These are phyloP conservation scores for Forbesichthys papilliferus DNA, from an alignment of 2,113 vertebrate species.

Conservation along the genomic window DNA sequence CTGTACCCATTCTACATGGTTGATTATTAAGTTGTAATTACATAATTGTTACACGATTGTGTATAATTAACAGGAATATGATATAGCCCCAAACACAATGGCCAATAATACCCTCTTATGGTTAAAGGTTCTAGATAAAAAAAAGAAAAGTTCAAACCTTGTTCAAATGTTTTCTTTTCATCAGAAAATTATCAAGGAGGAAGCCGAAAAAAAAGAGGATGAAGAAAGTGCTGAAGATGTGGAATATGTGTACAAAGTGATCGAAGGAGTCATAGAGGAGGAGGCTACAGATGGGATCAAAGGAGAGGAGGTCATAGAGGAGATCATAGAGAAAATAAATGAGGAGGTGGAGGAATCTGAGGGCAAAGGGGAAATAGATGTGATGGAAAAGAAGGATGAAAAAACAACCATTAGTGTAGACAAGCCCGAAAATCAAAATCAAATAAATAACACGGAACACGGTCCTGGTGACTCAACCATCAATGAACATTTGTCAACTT, in stretches of 20 bases:
- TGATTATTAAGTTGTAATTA: too few relatives aligned
- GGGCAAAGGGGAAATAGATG: conserved; percentile 18
- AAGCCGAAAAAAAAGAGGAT: conserved; percentile 62
- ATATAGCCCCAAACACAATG: too few relatives aligned
- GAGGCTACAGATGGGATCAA: conserved; percentile 36
- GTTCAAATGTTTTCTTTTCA: conserved; percentile 18
- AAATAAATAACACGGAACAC: conserved; percentile 11
- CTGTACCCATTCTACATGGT: too few relatives aligned
- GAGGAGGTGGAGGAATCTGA: conserved; percentile 41
- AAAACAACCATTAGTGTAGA: conserved; percentile 7
- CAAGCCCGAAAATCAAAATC: conserved; percentile 3
- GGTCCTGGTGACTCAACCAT: not conserved
- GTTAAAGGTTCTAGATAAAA: not conserved
- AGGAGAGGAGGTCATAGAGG: conserved; percentile 60
- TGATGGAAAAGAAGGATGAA: conserved; percentile 24
- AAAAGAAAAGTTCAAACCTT: not conserved
- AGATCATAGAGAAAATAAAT: conserved; percentile 63
- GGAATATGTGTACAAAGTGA: conserved; percentile 58
- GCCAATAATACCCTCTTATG: not conserved
- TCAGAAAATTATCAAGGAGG: conserved; percentile 62
- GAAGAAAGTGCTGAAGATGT: conserved; percentile 40
- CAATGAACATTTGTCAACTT: not conserved
- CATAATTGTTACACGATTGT: too few relatives aligned
- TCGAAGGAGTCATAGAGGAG: conserved; percentile 60
- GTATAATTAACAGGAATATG: too few relatives aligned